These are phyloP conservation scores for Tretioscincus oriximinensis DNA, from an alignment of 2,113 vertebrate species.

Conservation along the genomic window DNA sequence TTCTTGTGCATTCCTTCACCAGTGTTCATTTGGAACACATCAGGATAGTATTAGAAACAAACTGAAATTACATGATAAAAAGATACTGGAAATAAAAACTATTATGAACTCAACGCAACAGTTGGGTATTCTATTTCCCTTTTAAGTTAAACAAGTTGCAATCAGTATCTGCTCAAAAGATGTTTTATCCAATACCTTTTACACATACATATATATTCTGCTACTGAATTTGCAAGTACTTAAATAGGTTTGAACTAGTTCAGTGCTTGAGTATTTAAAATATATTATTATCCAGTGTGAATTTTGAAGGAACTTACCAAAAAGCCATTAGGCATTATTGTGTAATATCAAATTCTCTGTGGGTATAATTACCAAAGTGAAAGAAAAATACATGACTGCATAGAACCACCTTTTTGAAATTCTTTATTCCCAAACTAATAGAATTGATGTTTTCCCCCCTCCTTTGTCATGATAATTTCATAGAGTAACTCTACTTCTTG, in stretches of 20 bases:
- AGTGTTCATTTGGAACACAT: constrained; percentile 1
- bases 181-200: constrained; percentile 26
- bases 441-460: constrained; percentile 51
- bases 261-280: constrained; percentile 55
- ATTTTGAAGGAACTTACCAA: constrained; percentile 58
- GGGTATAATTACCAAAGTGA: constrained; percentile 57
- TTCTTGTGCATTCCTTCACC: not conserved
- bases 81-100: constrained; percentile 7
- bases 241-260: constrained; percentile 54
- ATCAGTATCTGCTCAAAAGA: constrained; percentile 12
- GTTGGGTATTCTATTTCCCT: constrained; percentile 8
- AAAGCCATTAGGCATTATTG: constrained; percentile 58
- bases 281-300: constrained; percentile 43
- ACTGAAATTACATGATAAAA: constrained; percentile 4
- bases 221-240: constrained; percentile 47
- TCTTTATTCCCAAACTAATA: constrained; percentile 50
- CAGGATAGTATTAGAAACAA: not conserved
- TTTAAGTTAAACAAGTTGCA: constrained; percentile 20
- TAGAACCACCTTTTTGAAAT: constrained; percentile 47
- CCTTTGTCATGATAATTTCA: constrained; percentile 64
- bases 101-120: not conserved
- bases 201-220: not conserved
- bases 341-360: constrained; percentile 63
- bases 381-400: constrained; percentile 47
- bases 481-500: constrained; percentile 55